phyloP scores from a whole-genome alignment of 1,140 invertebrate genomes.

The Cyclina sinensis region DNA sequence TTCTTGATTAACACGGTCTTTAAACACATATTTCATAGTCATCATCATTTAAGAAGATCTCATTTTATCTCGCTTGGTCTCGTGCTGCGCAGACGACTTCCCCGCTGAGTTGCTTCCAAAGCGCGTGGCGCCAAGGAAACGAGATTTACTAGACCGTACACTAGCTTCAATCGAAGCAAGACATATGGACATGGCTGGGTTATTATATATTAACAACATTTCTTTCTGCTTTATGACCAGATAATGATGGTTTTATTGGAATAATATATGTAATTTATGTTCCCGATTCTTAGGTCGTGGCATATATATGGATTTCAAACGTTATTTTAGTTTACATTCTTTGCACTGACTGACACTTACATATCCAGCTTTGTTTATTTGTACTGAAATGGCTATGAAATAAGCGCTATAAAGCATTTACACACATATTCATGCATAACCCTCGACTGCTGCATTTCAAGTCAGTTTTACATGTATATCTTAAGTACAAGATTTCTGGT shows the following conservation, averaged over 20 bases:
- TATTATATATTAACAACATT: slow-evolving; percentile 63
- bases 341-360: slow-evolving; percentile 24
- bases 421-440: too few relatives aligned
- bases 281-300: slow-evolving; percentile 27
- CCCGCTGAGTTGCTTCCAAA: slow-evolving; percentile 55
- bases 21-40: slow-evolving; percentile 63
- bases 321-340: slow-evolving; percentile 46
- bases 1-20: slow-evolving; percentile 62
- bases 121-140: slow-evolving; percentile 68
- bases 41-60: slow-evolving; percentile 63
- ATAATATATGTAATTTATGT: slow-evolving; percentile 62
- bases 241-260: slow-evolving; percentile 64
- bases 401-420: background rate
- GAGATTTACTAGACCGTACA: slow-evolving; percentile 34
- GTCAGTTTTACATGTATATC: too few relatives aligned
- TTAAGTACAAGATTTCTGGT: too few relatives aligned
- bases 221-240: slow-evolving; percentile 47
- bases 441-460: too few relatives aligned
- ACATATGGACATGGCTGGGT: slow-evolving; percentile 60
- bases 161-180: slow-evolving; percentile 56
- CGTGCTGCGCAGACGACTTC: slow-evolving; percentile 62
- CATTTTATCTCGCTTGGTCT: slow-evolving; percentile 49
- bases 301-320: slow-evolving; percentile 1
- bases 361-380: slow-evolving; percentile 34
- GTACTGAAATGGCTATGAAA: background rate